phyloP scores from a whole-genome alignment of 2,113 vertebrate species.

The Geothlypis trichas region DNA sequence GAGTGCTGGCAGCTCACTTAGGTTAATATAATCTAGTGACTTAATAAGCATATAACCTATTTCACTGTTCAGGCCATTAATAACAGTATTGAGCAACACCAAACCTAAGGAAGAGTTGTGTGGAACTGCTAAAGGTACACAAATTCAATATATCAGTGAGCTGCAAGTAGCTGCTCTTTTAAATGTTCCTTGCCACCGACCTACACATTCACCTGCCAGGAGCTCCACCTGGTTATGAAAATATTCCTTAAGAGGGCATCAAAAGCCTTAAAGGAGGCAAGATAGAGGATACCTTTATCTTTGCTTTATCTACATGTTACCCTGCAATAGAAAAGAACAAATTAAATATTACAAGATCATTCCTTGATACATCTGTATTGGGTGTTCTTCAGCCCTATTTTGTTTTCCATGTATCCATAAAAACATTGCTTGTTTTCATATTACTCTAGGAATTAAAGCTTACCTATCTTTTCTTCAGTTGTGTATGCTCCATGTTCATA shows the following conservation, averaged over 20 bases:
- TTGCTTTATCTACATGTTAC: background rate
- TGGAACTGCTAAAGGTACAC: background rate
- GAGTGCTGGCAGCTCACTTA: slow-evolving; percentile 34
- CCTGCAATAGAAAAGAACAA: background rate
- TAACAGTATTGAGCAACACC: background rate
- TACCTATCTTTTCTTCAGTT: background rate
- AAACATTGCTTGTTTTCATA: background rate
- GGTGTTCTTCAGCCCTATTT: background rate
- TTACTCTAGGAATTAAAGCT: background rate
- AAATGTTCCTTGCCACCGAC: background rate
- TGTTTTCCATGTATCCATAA: background rate
- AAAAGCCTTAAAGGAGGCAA: background rate
- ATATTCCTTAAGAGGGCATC: background rate
- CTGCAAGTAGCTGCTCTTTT: background rate
- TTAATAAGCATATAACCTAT: slow-evolving; percentile 59
- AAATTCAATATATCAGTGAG: background rate
- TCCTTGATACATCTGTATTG: background rate
- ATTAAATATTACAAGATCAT: background rate
- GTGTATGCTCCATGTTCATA: background rate
- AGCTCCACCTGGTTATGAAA: background rate
- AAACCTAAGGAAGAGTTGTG: background rate
- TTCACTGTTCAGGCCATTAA: slow-evolving; percentile 21
- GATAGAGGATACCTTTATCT: background rate
- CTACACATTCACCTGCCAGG: background rate
- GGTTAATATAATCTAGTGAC: slow-evolving; percentile 27